Conservation (phyloP, 1,140 invertebrate genomes). For the Aethina tumida region DNA sequence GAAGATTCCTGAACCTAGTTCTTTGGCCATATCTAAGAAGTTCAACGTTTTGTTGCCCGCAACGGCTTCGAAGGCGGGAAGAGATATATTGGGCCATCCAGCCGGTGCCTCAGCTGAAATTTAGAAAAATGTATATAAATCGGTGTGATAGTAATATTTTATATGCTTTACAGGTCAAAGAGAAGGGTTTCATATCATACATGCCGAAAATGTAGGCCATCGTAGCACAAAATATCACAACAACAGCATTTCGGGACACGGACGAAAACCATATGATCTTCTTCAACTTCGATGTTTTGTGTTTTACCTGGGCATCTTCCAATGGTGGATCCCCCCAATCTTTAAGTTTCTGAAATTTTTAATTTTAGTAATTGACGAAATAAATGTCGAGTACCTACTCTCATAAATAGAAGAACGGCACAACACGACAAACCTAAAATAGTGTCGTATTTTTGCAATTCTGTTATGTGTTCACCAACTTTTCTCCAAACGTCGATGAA, state of each 20-base stretch:
- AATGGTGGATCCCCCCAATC: constrained; percentile 22
- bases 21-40: constrained; percentile 52
- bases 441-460: constrained; percentile 48
- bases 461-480: constrained; percentile 42
- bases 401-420: constrained; percentile 46
- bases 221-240: constrained; percentile 57
- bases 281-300: constrained; percentile 32
- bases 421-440: constrained; percentile 54
- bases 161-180: constrained; percentile 21
- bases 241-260: constrained; percentile 64
- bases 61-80: constrained; percentile 36
- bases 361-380: constrained; percentile 1
- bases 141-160: background rate
- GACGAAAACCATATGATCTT: constrained; percentile 53
- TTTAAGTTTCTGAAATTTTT: constrained; percentile 30
- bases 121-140: constrained; percentile 6
- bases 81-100: constrained; percentile 41
- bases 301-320: constrained; percentile 7
- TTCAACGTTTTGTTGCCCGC: constrained; percentile 37
- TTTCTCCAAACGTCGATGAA: constrained; percentile 51
- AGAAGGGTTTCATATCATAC: constrained; percentile 19
- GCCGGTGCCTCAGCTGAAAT: constrained; percentile 40
- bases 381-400: constrained; percentile 40
- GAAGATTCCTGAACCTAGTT: constrained; percentile 59
- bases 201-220: constrained; percentile 44